These are phyloP conservation scores for Apantesis nais DNA, from an alignment of 2,888 invertebrate species.

Conservation along the genomic window DNA sequence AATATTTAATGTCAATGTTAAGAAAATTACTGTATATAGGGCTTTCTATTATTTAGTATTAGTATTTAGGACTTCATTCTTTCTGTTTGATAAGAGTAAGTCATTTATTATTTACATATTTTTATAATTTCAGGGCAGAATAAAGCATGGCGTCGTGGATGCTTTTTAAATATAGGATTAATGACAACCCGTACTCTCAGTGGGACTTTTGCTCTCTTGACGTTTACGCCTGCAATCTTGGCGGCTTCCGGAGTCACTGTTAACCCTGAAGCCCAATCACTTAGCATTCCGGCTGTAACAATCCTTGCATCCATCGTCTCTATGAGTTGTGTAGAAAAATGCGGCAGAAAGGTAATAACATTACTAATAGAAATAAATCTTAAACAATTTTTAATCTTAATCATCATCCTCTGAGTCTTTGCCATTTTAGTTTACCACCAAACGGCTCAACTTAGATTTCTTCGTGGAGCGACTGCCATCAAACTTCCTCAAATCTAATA, in stretches of 20 bases:
- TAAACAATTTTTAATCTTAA: too few species aligned
- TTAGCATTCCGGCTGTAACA: conserved; percentile 58
- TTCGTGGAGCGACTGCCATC: too few species aligned
- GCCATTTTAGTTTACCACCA: too few species aligned
- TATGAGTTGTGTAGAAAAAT: conserved; percentile 66
- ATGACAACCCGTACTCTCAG: conserved; percentile 13
- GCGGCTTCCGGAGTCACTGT: conserved; percentile 13
- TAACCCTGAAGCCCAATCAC: conserved; percentile 13
- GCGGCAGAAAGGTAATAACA: conserved; percentile 67
- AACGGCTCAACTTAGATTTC: too few species aligned
- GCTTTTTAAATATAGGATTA: conserved; percentile 10
- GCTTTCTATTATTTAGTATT: too few species aligned
- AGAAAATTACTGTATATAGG: too few species aligned
- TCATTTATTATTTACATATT: neutral
- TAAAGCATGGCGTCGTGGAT: conserved; percentile 12
- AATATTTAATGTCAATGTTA: too few species aligned
- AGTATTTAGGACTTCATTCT: too few species aligned
- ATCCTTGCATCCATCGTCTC: conserved; percentile 64
- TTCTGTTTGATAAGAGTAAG: neutral
- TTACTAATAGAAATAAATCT: too few species aligned
- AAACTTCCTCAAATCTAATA: too few species aligned
- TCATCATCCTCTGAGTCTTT: too few species aligned
- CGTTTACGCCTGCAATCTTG: conserved; percentile 10
- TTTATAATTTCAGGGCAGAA: conserved; percentile 13
- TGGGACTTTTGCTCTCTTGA: conserved; percentile 9